These are phyloP conservation scores for Rhagonycha fulva DNA, from an alignment of 2,888 invertebrate genomes.

Conservation along the genomic window DNA sequence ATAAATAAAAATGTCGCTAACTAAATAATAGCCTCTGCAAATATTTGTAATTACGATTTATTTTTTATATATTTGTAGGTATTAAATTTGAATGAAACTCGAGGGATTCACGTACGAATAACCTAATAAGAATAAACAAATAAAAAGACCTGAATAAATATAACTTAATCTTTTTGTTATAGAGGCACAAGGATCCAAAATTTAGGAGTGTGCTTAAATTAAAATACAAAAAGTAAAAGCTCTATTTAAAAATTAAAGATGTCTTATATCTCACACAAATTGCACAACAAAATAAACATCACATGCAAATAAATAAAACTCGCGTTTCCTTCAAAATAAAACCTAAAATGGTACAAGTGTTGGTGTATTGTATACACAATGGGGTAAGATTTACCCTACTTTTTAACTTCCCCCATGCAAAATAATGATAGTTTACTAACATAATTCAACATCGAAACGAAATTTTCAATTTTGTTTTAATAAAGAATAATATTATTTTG, in stretches of 20 bases:
- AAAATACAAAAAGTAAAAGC: not conserved
- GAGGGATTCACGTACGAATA: not conserved
- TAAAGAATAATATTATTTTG: not conserved
- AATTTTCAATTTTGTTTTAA: not conserved
- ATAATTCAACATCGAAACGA: not conserved
- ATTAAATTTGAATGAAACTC: not conserved
- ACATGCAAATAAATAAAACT: not conserved
- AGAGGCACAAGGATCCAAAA: not conserved
- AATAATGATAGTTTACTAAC: not conserved
- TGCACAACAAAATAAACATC: not conserved
- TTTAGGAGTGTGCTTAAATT: not conserved
- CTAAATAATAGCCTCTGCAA: not conserved
- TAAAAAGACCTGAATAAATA: not conserved
- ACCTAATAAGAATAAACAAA: not conserved
- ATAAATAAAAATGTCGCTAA: not conserved
- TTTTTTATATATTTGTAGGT: not conserved
- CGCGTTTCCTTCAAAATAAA: not conserved
- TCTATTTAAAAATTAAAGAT: not conserved
- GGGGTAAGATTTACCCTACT: not conserved
- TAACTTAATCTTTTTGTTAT: not conserved
- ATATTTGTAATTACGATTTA: not conserved
- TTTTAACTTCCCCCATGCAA: not conserved
- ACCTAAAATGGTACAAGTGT: not conserved
- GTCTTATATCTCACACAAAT: not conserved
- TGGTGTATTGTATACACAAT: not conserved